Conservation (phyloP, 2,888 invertebrate genomes). For the Dioctria linearis region DNA sequence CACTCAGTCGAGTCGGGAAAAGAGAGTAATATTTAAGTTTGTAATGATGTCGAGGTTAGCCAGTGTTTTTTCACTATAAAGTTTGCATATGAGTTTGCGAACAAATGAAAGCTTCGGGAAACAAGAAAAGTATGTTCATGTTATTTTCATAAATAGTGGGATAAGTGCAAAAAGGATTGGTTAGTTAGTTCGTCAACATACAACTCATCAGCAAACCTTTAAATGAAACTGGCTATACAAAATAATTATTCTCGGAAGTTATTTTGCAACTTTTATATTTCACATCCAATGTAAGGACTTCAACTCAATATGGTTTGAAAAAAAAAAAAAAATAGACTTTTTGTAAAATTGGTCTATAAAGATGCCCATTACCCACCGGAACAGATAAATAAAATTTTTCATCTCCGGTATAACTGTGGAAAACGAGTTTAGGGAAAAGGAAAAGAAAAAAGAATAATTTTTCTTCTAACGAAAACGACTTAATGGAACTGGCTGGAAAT, state of each 20-base stretch:
- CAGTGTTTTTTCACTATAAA: constrained; percentile 34
- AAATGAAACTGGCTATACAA: too few relatives aligned
- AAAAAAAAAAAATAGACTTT: too few relatives aligned
- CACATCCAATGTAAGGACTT: background rate
- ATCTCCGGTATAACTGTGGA: background rate
- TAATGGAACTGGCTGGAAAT: background rate
- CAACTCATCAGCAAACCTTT: background rate
- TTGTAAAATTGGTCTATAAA: background rate
- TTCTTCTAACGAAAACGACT: background rate
- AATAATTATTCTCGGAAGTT: background rate
- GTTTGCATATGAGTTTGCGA: constrained; percentile 13
- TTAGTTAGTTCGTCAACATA: background rate
- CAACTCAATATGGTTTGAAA: too few relatives aligned
- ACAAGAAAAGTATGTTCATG: background rate
- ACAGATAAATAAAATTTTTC: constrained; percentile 32
- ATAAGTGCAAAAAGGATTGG: background rate
- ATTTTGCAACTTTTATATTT: background rate
- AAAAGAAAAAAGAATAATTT: background rate
- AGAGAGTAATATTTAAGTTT: constrained; percentile 22
- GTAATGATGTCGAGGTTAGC: constrained; percentile 38
- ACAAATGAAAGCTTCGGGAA: background rate
- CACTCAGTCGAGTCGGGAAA: background rate
- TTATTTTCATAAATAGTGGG: constrained; percentile 3
- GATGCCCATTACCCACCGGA: background rate
- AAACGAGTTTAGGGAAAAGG: background rate